Evolutionary conservation across 2,113 vertebrate species (phyloP).

Genomic region (Muntiacus muntjak): DNA sequence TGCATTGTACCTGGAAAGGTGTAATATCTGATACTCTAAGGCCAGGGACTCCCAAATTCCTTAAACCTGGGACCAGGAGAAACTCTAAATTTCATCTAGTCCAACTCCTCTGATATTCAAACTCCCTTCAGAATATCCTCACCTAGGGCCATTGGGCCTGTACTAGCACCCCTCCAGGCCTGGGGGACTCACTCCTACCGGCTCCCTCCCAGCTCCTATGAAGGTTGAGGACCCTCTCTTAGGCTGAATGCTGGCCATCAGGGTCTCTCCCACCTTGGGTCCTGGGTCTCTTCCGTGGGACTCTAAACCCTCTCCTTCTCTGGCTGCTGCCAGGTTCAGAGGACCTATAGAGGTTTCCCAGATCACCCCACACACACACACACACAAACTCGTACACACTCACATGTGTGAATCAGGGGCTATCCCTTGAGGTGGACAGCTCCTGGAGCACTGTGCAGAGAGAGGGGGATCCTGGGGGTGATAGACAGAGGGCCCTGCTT

Average conservation of each 20-base stretch:
- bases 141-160: not conserved
- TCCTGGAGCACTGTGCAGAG: not conserved
- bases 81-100: not conserved
- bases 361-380: accelerated
- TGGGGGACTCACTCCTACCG: not conserved
- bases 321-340: not conserved
- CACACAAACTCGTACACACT: not conserved
- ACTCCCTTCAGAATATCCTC: not conserved
- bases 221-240: not conserved
- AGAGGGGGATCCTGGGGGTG: accelerated
- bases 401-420: not conserved
- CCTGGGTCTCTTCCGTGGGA: not conserved
- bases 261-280: not conserved
- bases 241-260: not conserved
- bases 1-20: not conserved
- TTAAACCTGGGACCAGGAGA: not conserved
- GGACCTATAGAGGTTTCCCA: not conserved
- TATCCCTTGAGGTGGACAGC: not conserved
- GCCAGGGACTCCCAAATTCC: not conserved
- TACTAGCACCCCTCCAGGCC: not conserved
- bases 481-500: not conserved
- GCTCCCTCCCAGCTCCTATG: not conserved
- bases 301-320: not conserved
- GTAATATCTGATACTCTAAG: not conserved
- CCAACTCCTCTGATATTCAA: not conserved